phyloP scores from a whole-genome alignment of 2,888 invertebrate species.

The Ptilodon capucinus region DNA sequence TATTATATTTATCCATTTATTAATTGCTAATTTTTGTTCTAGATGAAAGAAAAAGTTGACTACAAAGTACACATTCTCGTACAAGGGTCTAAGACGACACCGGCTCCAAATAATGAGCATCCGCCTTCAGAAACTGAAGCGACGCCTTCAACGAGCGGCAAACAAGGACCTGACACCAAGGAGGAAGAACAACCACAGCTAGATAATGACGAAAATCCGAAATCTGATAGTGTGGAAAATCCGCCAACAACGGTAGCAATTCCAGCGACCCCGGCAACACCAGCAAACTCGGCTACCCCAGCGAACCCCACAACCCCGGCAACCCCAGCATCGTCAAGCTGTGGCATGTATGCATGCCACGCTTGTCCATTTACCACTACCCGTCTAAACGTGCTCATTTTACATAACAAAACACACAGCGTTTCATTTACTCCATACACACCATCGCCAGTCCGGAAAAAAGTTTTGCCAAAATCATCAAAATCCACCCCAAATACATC shows the following conservation, averaged over 20 bases:
- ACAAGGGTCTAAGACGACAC: slow-evolving; percentile 74
- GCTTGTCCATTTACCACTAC: slow-evolving; percentile 85
- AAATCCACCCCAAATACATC: slow-evolving; percentile 32
- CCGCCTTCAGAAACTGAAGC: slow-evolving; percentile 24
- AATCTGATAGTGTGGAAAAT: slow-evolving; percentile 26
- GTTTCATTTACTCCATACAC: slow-evolving; percentile 74
- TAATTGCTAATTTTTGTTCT: neutral
- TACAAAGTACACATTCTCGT: slow-evolving; percentile 86
- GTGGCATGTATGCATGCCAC: slow-evolving; percentile 83
- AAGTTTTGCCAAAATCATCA: slow-evolving; percentile 46
- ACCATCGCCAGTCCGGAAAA: slow-evolving; percentile 69
- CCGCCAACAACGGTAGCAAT: slow-evolving; percentile 25
- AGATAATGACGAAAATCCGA: slow-evolving; percentile 16
- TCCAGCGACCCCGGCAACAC: slow-evolving; percentile 35
- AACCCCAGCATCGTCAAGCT: slow-evolving; percentile 50
- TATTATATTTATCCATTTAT: neutral
- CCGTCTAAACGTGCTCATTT: slow-evolving; percentile 87
- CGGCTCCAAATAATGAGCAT: slow-evolving; percentile 25
- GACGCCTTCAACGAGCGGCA: slow-evolving; percentile 30
- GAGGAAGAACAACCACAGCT: slow-evolving; percentile 4
- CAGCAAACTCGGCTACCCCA: too few relatives aligned
- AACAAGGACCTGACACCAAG: slow-evolving; percentile 18
- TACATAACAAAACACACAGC: slow-evolving; percentile 88
- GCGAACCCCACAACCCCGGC: slow-evolving; percentile 28
- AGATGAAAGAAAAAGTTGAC: slow-evolving; percentile 63